Evolutionary conservation across 2,888 invertebrate species (phyloP), one percentile per base, ranked within the genome.

Genomic region (Choristoneura rosaceana): DNA sequence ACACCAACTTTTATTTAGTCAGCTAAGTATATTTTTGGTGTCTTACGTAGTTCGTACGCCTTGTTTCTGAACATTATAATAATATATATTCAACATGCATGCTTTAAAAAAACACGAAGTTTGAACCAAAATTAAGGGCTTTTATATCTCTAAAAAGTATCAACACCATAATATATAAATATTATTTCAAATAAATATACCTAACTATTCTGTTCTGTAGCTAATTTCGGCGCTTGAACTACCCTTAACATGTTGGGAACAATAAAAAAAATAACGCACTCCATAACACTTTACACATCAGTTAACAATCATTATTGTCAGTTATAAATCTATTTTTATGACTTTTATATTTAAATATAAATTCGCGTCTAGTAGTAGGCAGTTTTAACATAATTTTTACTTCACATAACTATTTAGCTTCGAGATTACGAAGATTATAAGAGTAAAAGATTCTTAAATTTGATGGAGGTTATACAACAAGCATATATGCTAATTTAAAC

Each of bases 261-360:
- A 87, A 88, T 84, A 82, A 81, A 90, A 89, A 85, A 90, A 89
- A 84, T 77, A 89, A 88, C 91, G 80, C 87, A 86, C 90, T 87
- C 85, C 88, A 86, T 92, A 94, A 93, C 92, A 93, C 88, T 91
- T 91, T 91, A 92, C 90, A 93, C 92, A 94, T 92, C 94, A 93
- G 91, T 91, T 94, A 94, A 94, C 94, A 93, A 94, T 93, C 94
- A 94, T 94, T 94, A 94, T 94, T 94, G 94, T 94, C 94, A 91
- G 93, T 93, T 93, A 94, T 93, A 94, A 90, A 93, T 87, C 93
- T 93, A 93, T 92, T 92, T 90, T 91, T 92, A 91, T 92, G 91
- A 90, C 83, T 85, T 90, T 90, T 87, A 91, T 91, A 90, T 92
- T 92, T 92, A 91, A 88, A 90, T 93, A 93, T 93, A 94, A 94